phyloP scores from a whole-genome alignment of 2,888 invertebrate genomes.

The Uropetala carovei region DNA sequence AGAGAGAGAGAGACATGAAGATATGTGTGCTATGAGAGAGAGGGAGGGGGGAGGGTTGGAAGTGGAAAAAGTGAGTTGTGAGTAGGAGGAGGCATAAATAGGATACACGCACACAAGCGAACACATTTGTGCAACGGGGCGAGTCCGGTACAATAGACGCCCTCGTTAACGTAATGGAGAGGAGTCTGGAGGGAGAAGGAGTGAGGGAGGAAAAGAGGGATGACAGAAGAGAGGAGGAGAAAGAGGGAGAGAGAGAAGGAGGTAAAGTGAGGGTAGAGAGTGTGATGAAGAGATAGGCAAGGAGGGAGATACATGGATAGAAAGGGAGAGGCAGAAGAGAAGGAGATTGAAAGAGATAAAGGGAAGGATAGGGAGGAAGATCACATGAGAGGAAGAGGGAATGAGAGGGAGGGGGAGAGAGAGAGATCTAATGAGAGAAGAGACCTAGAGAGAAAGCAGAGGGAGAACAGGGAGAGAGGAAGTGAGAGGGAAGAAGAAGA shows the following conservation, averaged over 20 bases:
- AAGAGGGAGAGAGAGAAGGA: not conserved
- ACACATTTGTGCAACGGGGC: not conserved
- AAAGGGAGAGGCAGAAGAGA: no score
- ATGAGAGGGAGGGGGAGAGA: not conserved
- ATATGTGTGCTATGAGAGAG: no score
- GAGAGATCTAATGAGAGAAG: not conserved
- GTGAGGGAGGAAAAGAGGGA: not conserved
- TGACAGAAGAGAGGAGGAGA: not conserved
- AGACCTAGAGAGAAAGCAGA: no score
- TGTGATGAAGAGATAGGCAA: no score
- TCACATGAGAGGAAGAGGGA: no score
- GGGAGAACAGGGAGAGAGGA: not conserved
- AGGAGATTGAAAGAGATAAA: no score
- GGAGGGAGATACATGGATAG: not conserved
- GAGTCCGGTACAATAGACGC: not conserved
- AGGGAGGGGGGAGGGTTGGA: no score
- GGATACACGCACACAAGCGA: not conserved
- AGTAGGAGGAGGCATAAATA: not conserved
- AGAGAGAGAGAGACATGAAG: no score
- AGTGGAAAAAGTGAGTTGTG: not conserved
- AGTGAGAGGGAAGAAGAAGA: not conserved
- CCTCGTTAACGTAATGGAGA: constrained; percentile 15
- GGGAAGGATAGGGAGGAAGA: no score
- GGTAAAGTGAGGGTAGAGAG: not conserved
- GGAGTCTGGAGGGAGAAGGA: not conserved